Percentiles rank a stretch among this genome's conserved stretches.
Conservation (phyloP, 1,140 invertebrate genomes). For the Riptortus pedestris region DNA sequence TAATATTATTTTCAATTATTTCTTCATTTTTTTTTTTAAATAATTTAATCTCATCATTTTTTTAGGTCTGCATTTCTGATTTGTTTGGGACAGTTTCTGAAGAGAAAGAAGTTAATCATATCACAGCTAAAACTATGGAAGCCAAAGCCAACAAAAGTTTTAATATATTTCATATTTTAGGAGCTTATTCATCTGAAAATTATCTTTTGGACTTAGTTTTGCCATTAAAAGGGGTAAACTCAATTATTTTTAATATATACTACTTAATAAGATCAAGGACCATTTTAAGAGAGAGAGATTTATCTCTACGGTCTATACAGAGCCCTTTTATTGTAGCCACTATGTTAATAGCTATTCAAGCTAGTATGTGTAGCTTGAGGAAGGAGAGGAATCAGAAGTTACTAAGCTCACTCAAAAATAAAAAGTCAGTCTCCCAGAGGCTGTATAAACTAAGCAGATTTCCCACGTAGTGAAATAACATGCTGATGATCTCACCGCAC, state of each 20-base stretch:
- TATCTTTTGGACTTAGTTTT: conserved; percentile 64
- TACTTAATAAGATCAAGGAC: too few relatives aligned
- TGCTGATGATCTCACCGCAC: too few relatives aligned
- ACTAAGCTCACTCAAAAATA: too few relatives aligned
- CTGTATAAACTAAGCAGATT: too few relatives aligned
- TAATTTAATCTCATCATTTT: too few relatives aligned
- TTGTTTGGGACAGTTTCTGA: conserved; percentile 77
- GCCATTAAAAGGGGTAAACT: conserved; percentile 66
- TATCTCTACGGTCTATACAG: not conserved
- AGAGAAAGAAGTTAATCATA: conserved; percentile 82
- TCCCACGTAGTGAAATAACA: too few relatives aligned
- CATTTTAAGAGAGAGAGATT: not conserved
- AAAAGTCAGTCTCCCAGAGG: too few relatives aligned
- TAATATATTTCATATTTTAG: conserved; percentile 71
- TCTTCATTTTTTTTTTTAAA: not conserved
- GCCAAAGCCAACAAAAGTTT: conserved; percentile 77
- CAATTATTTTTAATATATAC: not conserved
- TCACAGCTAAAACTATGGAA: conserved; percentile 67
- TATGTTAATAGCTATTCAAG: too few relatives aligned
- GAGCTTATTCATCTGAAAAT: conserved; percentile 63
- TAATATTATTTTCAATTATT: not conserved
- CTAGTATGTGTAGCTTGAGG: too few relatives aligned
- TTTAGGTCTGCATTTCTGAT: conserved; percentile 68
- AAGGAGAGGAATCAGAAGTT: too few relatives aligned
- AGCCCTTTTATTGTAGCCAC: too few relatives aligned